Evolutionary conservation across 1,140 invertebrate genomes (phyloP), one percentile per base, ranked within the genome.

Genomic region (Varroa destructor): DNA sequence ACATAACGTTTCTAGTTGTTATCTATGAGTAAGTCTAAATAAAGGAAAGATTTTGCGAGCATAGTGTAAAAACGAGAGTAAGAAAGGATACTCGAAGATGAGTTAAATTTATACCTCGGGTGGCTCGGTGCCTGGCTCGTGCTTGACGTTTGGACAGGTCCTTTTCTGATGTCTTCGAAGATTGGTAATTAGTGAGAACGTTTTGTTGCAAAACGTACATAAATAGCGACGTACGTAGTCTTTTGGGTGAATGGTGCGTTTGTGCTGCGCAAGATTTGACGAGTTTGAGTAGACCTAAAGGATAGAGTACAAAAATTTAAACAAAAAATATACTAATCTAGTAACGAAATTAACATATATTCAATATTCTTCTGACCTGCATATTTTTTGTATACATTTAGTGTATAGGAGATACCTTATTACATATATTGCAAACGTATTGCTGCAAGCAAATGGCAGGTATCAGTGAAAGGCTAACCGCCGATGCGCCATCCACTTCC

Each of bases 181-280:
- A 67, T 67, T 67, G 12, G 61, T 67, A 40, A 67, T 46, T 14
- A 67, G 61, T 4, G 61, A 67, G 37, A 67, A 67, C 12, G 61
- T 67, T 67, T 67, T 67, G 40, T 67, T 46, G 61, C 61, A 67
- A 8, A 43, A 67, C 12, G 40, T 46, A 40, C 61, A 67, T 25
- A 67, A 46, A 37, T 67, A 67, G 14, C 61, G 40, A 14, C 61
- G 40, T 12, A 67, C 61, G 37, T 1, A 67, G 46, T 67, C 61
- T 67, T 40, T 67, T 8, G 61, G 61, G 40, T 67, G 61, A 40
- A 67, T 67, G n/a, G 61, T 67, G 12, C 61, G 40, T 40, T 46
- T 40, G 46, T 67, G 61, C 36, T 67, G 61, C 2, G 61, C 61
- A 8, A 67, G 61, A 8, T 67, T 67, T 40, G 61, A 67, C 2